Evolutionary conservation across 1,140 invertebrate species (phyloP), one percentile per base, ranked within the genome.

Genomic region (Diorhabda carinulata): DNA sequence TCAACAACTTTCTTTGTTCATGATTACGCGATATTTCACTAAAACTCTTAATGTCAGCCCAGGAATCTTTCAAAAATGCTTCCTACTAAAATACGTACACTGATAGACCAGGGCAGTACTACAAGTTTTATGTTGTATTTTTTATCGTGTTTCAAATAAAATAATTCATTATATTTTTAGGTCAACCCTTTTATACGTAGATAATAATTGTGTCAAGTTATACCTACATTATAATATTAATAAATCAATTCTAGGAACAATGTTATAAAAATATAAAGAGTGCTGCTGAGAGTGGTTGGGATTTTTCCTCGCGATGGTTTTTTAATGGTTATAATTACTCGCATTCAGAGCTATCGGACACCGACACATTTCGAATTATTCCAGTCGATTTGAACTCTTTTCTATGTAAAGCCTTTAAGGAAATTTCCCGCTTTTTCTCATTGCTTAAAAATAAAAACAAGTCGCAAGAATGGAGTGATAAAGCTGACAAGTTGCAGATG

Each of bases 341-440:
- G 9, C 73, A 80, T 2, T 84, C 84, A 7, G 85, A 85, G 66
- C 77, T 90, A 44, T 78, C 82, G 0, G 81, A 87, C 68, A 84
- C 89, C 2, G 82, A 87, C 5, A 89, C 89, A 0, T 84, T 85
- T 5, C 78, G 88, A 58, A 89, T 96, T 25, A 82, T 95, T 42
- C 92, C 94, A 2, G 93, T 95, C 2, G 94, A 96, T 81, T 82
- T 96, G 8, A 96, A 96, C 78, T 85, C 92, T 3, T 90, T 94
- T 67, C 82, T 94, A 7, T 91, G 89, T 67, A 80, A 80, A 64
- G 89, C 89, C 74, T 88, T 89, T 43, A 73, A 78, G 9, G 78
- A 84, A 2, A 75, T 93, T 2, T 74, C 82, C 2, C 66, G 83
- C 40, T 89, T 90, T 74, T 84, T 85, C 73, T 69, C 73, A 41